phyloP scores from a whole-genome alignment of 1,140 invertebrate species.

The Pogonomyrmex barbatus region DNA sequence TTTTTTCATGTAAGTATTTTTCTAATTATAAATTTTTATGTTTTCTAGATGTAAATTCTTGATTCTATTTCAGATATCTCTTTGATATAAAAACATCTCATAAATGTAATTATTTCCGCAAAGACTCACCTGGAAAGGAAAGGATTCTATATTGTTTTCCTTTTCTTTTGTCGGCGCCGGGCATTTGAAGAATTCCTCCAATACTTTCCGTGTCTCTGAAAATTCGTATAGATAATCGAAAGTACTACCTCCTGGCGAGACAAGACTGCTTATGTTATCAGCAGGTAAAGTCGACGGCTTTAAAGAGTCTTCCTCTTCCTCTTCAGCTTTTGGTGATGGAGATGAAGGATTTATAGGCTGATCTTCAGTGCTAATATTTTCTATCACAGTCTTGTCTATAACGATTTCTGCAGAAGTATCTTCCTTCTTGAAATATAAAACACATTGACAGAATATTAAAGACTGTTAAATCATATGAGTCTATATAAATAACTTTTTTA shows the following conservation, averaged over 20 bases:
- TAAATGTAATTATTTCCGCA: neutral
- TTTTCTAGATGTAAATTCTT: neutral
- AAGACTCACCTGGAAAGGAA: conserved; percentile 86
- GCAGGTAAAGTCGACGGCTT: conserved; percentile 80
- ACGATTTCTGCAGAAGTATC: conserved; percentile 80
- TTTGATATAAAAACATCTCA: neutral
- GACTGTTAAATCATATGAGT: neutral
- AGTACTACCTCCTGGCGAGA: conserved; percentile 85
- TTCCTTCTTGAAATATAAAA: conserved; percentile 77
- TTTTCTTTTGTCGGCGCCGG: conserved; percentile 88
- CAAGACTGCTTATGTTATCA: conserved; percentile 83
- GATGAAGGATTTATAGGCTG: conserved; percentile 70
- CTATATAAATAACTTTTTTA: conserved; percentile 61
- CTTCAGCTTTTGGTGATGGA: conserved; percentile 74
- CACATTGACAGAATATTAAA: conserved; percentile 46
- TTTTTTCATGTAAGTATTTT: neutral
- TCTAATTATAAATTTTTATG: neutral
- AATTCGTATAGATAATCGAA: conserved; percentile 96
- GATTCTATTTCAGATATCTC: neutral
- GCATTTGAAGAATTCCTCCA: conserved; percentile 96
- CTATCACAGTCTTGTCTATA: conserved; percentile 82
- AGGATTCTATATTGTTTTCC: conserved; percentile 83
- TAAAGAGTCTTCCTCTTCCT: conserved; percentile 81
- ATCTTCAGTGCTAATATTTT: conserved; percentile 76
- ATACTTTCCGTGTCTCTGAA: conserved; percentile 95